Conservation (phyloP, 2,797 vertebrate species). For the Micropoecilia bifurca region DNA sequence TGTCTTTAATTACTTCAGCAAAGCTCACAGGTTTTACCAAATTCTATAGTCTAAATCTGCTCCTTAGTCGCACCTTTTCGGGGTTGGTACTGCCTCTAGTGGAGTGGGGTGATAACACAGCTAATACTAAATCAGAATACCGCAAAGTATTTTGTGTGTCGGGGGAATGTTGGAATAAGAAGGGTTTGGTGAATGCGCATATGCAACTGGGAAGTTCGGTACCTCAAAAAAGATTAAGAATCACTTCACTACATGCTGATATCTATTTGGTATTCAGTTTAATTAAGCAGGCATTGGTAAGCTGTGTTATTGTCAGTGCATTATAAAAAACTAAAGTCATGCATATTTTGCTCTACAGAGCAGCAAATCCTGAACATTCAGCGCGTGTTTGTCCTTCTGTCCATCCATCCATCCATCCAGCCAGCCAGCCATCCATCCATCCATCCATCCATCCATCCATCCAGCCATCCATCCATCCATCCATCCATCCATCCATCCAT, state of each 20-base stretch:
- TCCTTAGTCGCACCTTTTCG: too few species aligned
- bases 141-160: too few species aligned
- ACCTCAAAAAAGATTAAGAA: too few species aligned
- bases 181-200: too few species aligned
- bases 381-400: neutral
- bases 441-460: neutral
- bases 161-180: too few species aligned
- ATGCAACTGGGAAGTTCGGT: too few species aligned
- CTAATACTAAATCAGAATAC: too few species aligned
- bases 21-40: too few species aligned
- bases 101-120: too few species aligned
- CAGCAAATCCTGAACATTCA: conserved; percentile 12
- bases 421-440: conserved; percentile 5
- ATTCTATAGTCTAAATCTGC: too few species aligned
- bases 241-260: conserved; percentile 49
- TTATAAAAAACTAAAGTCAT: conserved; percentile 42
- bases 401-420: neutral
- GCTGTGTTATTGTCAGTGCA: conserved; percentile 37
- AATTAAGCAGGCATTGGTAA: conserved; percentile 55
- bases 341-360: conserved; percentile 32
- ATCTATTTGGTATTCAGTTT: conserved; percentile 63
- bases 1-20: too few species aligned
- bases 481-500: neutral
- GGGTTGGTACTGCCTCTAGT: too few species aligned
- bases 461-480: neutral